Percentiles rank a stretch among this genome's conserved stretches.
phyloP scores from a whole-genome alignment of 2,888 invertebrate species.

The Choreutis nemorana region DNA sequence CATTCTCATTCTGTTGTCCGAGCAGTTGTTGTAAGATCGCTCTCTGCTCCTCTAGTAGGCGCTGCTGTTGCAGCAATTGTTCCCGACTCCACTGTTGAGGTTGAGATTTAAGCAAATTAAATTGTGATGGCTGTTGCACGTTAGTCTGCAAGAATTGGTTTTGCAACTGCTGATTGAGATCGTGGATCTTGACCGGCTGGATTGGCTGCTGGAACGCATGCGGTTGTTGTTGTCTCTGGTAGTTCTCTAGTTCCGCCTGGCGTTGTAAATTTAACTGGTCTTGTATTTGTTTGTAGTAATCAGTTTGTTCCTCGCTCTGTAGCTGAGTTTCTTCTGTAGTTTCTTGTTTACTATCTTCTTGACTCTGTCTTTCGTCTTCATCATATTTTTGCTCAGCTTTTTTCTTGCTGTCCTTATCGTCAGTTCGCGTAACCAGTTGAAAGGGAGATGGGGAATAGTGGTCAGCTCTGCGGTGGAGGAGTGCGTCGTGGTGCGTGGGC shows the following conservation, averaged over 20 bases:
- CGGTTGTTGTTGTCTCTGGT: conserved; percentile 9
- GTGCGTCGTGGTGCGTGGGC: conserved; percentile 23
- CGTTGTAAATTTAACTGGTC: conserved; percentile 13
- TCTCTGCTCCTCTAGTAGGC: conserved; percentile 21
- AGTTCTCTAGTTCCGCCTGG: too few relatives aligned
- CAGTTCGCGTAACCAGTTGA: conserved; percentile 20
- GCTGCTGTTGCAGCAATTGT: conserved; percentile 20
- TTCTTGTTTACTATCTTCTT: conserved; percentile 1
- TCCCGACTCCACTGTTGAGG: conserved; percentile 17
- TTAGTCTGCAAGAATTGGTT: too few relatives aligned
- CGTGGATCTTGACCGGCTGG: conserved; percentile 1
- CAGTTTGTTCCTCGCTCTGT: conserved; percentile 1
- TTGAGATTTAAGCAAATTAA: conserved; percentile 14
- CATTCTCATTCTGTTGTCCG: conserved; percentile 18
- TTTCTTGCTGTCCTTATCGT: conserved; percentile 7
- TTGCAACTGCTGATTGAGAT: conserved; percentile 9
- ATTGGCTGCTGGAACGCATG: neutral
- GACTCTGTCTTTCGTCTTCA: conserved; percentile 1
- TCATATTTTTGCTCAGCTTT: conserved; percentile 7
- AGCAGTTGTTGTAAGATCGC: conserved; percentile 15
- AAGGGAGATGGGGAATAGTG: conserved; percentile 22
- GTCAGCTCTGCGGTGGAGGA: conserved; percentile 44
- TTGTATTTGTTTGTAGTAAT: conserved; percentile 16
- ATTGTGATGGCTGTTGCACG: conserved; percentile 10
- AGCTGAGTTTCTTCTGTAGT: conserved; percentile 2